Evolutionary conservation across 2,113 vertebrate species (phyloP), one percentile per base, ranked within the genome.

Genomic region (Bolborhynchus lineola): DNA sequence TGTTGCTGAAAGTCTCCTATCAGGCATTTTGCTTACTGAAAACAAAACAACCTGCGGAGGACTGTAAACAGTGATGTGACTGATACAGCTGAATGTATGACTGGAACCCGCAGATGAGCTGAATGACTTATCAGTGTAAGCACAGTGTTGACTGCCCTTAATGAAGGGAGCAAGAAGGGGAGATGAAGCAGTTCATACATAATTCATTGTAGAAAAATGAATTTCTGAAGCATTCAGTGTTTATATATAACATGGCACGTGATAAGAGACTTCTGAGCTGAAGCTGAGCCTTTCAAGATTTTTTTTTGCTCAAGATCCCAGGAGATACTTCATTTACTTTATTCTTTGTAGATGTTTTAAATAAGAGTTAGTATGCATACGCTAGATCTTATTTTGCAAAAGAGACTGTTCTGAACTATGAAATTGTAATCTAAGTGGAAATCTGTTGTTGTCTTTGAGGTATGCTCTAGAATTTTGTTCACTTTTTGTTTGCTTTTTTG

Each of bases 141-240:
- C 35, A 9, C 7, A 14, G 21, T 68, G 41, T 31, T 94, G 86
- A 10, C 35, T 78, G 59, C 88, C 82, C 85, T 52, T 37, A 39
- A n/a, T 2, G 1, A 46, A 65, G n/a, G 14, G 44, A 24, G 44
- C 16, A 11, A 59, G n/a, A 68, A 71, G 74, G n/a, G 23, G 23
- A 24, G 41, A 59, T 82, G 46, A 64, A 87, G 74, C 50, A 57
- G 6, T 84, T 95, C 37, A 83, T 92, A 50, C 74, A 60, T 55
- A 72, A 93, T 94, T 92, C 90, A 90, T 41, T 68, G 79, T 46
- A 85, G 74, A 90, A 94, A 88, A 82, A 86, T 64, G 81, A 71
- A 42, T 78, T 90, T 82, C 37, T 12, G 25, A 71, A 93, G 60
- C 41, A 46, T 21, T 68, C 84, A 15, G 21, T 90, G 80, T 93